Conservation (phyloP, 37 sponge, comb jelly and placozoan species). For the Aphrocallistes beatrix region DNA sequence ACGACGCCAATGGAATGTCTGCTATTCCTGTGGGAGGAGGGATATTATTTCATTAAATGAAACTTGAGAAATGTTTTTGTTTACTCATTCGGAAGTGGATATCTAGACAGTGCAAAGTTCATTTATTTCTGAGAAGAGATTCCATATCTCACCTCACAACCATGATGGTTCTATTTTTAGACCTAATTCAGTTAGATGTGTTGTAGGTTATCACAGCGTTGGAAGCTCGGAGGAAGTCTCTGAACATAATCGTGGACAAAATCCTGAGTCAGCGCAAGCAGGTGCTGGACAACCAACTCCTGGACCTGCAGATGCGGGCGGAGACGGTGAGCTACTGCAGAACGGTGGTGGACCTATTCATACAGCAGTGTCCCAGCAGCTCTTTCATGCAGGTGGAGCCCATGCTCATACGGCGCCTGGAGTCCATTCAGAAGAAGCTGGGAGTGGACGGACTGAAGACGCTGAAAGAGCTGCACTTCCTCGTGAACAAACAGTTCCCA, state of each 20-base stretch:
- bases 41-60: too few species aligned
- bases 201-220: background rate
- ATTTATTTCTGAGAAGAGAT: too few species aligned
- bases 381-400: constrained; percentile 5
- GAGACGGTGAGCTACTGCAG: background rate
- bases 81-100: too few species aligned
- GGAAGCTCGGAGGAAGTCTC: background rate
- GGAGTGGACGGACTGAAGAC: background rate
- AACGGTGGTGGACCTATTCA: background rate
- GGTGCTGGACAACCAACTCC: background rate
- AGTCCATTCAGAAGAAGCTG: background rate
- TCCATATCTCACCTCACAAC: too few species aligned
- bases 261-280: background rate
- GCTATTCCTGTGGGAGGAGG: too few species aligned
- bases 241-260: background rate
- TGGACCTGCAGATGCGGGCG: background rate
- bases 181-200: too few species aligned
- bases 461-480: background rate
- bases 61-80: too few species aligned
- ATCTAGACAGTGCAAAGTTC: too few species aligned
- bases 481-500: constrained; percentile 4
- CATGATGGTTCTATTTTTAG: too few species aligned
- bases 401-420: background rate
- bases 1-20: too few species aligned
- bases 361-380: background rate